phyloP scores from a whole-genome alignment of 2,888 invertebrate genomes.

The Drosophila ustulata region DNA sequence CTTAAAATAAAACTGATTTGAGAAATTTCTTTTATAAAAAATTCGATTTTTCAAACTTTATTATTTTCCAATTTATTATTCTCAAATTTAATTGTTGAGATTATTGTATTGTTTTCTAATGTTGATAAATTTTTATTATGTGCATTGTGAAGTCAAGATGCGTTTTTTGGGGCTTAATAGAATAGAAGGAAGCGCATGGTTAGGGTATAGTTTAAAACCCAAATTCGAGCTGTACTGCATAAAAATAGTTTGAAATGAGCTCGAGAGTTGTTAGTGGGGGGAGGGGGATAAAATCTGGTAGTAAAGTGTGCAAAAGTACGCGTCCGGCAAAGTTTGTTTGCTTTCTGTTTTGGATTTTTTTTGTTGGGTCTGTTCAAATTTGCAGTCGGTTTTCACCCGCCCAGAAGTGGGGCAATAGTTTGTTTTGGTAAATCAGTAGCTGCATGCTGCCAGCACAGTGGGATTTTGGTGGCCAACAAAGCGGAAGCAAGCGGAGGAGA shows the following conservation, averaged over 20 bases:
- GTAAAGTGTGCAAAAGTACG: conserved; percentile 32
- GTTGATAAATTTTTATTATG: too few relatives aligned
- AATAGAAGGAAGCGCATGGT: neutral
- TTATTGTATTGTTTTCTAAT: too few relatives aligned
- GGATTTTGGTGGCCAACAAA: conserved; percentile 1
- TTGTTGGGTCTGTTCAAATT: conserved; percentile 5
- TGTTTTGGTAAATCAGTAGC: conserved; percentile 16
- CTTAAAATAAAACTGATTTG: too few relatives aligned
- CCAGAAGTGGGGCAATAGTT: conserved; percentile 27
- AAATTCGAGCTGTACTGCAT: conserved; percentile 22
- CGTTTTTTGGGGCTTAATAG: neutral
- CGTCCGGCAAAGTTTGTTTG: conserved; percentile 26
- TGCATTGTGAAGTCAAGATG: neutral
- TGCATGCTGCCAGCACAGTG: neutral
- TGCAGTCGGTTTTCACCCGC: conserved; percentile 1
- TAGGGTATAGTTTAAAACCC: conserved; percentile 12
- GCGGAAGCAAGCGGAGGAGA: neutral
- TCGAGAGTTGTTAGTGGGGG: conserved; percentile 11
- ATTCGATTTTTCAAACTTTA: too few relatives aligned
- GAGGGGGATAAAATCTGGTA: conserved; percentile 17
- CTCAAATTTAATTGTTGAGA: too few relatives aligned
- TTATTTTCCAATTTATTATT: too few relatives aligned
- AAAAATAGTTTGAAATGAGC: conserved; percentile 36
- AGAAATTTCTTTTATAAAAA: too few relatives aligned
- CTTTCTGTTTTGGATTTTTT: neutral